Percentiles rank a stretch among this genome's conserved stretches.
Evolutionary conservation across 2,113 vertebrate genomes (phyloP).

Genomic region (Gymnorhina tibicen): DNA sequence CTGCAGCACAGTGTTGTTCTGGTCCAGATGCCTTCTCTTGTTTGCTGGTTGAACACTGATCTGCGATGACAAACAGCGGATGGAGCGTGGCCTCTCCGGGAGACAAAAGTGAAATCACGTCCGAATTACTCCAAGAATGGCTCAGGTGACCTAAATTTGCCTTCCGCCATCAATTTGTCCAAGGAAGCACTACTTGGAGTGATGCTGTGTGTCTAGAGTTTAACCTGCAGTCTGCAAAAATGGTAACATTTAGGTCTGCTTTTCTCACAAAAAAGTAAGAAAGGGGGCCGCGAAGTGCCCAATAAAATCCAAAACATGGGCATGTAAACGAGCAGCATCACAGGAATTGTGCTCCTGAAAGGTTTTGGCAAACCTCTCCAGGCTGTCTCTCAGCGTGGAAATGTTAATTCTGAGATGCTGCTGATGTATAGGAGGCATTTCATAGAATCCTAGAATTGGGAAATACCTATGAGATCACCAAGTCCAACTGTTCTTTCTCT

Average conservation of each 20-base stretch:
- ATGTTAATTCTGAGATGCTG: background rate
- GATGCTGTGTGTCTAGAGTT: background rate
- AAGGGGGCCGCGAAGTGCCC: no score
- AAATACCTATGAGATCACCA: background rate
- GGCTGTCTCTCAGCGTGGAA: background rate
- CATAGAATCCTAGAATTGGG: background rate
- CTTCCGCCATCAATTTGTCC: background rate
- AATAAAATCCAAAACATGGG: background rate
- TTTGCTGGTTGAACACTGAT: background rate
- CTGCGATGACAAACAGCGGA: background rate
- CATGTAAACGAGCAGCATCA: background rate
- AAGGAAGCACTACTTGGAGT: background rate
- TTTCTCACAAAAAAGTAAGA: background rate
- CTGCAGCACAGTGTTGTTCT: slow-evolving; percentile 19
- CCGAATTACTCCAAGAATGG: background rate
- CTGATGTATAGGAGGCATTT: background rate
- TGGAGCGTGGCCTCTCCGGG: background rate
- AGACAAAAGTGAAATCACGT: background rate
- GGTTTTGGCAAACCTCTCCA: background rate
- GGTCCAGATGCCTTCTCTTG: background rate
- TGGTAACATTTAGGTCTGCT: rapidly evolving
- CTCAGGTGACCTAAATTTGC: slow-evolving; percentile 16
- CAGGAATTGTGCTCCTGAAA: background rate
- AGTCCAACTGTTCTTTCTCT: background rate
- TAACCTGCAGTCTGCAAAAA: background rate